Percentiles rank a stretch among this genome's conserved stretches.
Conservation (phyloP, 2,888 invertebrate genomes). For the Antheraea assamensis region DNA sequence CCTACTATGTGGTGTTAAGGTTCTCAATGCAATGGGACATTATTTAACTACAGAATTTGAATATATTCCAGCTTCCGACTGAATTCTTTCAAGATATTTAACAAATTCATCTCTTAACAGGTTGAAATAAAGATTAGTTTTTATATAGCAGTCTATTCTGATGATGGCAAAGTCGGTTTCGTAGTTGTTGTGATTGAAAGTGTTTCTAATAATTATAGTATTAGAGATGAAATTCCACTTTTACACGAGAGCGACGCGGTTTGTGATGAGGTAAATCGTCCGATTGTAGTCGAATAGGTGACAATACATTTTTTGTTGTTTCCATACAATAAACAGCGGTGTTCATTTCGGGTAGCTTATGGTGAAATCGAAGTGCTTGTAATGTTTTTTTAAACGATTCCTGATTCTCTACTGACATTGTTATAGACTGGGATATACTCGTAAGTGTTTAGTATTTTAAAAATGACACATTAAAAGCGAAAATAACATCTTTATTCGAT, state of each 20-base stretch:
- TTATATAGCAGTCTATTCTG: slow-evolving; percentile 31
- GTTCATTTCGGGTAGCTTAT: slow-evolving; percentile 77
- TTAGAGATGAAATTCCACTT: slow-evolving; percentile 32
- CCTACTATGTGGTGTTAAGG: slow-evolving; percentile 33
- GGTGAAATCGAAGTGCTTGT: slow-evolving; percentile 63
- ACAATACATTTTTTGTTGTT: slow-evolving; percentile 71
- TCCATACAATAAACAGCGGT: slow-evolving; percentile 52
- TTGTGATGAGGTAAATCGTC: slow-evolving; percentile 61
- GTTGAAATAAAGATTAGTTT: slow-evolving; percentile 52
- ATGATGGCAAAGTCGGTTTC: slow-evolving; percentile 27
- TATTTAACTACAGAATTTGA: slow-evolving; percentile 17
- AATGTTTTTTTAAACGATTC: slow-evolving; percentile 71
- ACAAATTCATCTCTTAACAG: slow-evolving; percentile 49
- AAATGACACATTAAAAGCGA: not conserved
- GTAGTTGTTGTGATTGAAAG: slow-evolving; percentile 14
- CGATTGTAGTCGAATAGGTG: slow-evolving; percentile 76
- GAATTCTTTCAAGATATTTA: slow-evolving; percentile 42
- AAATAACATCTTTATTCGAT: not conserved
- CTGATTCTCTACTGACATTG: slow-evolving; percentile 47
- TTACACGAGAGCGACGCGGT: slow-evolving; percentile 4
- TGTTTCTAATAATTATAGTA: slow-evolving; percentile 24
- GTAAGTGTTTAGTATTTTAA: not conserved
- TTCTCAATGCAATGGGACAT: slow-evolving; percentile 29
- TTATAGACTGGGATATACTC: not conserved
- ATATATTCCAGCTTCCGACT: slow-evolving; percentile 33